These are phyloP conservation scores for Sipha maydis DNA, from an alignment of 2,888 invertebrate species.

Conservation along the genomic window DNA sequence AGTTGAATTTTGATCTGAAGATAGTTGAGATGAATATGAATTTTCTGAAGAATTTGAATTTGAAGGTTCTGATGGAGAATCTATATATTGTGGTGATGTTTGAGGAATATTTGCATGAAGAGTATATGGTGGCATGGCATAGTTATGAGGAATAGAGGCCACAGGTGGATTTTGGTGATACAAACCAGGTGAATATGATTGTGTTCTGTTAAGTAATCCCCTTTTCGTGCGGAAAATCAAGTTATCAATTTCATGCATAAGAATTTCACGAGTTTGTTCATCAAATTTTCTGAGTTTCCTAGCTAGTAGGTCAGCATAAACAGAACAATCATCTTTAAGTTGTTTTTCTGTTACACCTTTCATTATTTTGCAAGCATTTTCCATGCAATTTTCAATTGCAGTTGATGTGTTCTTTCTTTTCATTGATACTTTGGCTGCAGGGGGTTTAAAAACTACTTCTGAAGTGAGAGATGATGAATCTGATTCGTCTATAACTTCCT, in stretches of 20 bases:
- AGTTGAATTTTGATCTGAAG: constrained; percentile 34
- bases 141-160: constrained; percentile 19
- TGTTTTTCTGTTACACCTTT: not conserved
- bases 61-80: constrained; percentile 35
- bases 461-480: constrained; percentile 5
- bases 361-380: constrained; percentile 15
- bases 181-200: constrained; percentile 8
- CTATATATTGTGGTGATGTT: constrained; percentile 28
- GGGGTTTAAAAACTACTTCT: constrained; percentile 6
- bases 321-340: constrained; percentile 15
- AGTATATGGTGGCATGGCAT: constrained; percentile 29
- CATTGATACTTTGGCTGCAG: constrained; percentile 15
- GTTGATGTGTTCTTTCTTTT: constrained; percentile 11
- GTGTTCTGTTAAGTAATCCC: constrained; percentile 15
- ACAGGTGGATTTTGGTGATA: constrained; percentile 12
- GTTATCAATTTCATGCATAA: constrained; percentile 11
- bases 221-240: constrained; percentile 12
- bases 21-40: constrained; percentile 40
- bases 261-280: constrained; percentile 11
- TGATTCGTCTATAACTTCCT: constrained; percentile 12
- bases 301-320: constrained; percentile 15
- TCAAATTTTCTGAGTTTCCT: constrained; percentile 15
- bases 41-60: constrained; percentile 40
- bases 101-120: constrained; percentile 33
- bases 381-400: constrained; percentile 12